Evolutionary conservation across 1,140 invertebrate genomes (phyloP).

Genomic region (Halesus radiatus): DNA sequence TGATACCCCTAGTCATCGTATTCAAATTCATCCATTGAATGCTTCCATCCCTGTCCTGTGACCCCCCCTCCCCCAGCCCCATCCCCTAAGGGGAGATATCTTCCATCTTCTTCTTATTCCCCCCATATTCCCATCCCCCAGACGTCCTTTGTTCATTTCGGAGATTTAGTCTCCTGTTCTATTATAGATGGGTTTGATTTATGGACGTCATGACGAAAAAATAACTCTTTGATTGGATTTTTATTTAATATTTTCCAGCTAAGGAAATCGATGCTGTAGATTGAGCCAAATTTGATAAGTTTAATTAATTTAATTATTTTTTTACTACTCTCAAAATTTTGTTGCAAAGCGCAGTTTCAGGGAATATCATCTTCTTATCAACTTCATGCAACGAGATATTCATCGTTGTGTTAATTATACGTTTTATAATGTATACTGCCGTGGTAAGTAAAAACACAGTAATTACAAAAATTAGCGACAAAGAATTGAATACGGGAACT

Average conservation of each 20-base stretch:
- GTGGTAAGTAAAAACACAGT: too few relatives aligned
- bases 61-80: background rate
- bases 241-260: background rate
- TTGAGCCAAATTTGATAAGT: too few relatives aligned
- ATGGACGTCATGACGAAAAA: background rate
- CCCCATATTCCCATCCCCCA: too few relatives aligned
- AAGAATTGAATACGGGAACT: too few relatives aligned
- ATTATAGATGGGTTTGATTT: constrained; percentile 25
- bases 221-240: background rate
- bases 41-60: constrained; percentile 1
- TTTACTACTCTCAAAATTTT: too few relatives aligned
- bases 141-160: constrained; percentile 4
- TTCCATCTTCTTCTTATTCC: constrained; percentile 14
- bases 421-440: too few relatives aligned
- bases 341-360: too few relatives aligned
- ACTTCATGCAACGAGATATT: too few relatives aligned
- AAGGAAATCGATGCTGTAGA: background rate
- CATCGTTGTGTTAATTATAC: too few relatives aligned
- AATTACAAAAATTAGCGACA: too few relatives aligned
- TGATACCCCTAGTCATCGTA: background rate
- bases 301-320: too few relatives aligned
- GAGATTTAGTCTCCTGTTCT: constrained; percentile 7
- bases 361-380: too few relatives aligned
- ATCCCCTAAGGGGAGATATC: background rate
- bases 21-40: constrained; percentile 16